Base-by-base conservation (phyloP, 2,113 vertebrate species). In the Cololabis saira region DNA sequence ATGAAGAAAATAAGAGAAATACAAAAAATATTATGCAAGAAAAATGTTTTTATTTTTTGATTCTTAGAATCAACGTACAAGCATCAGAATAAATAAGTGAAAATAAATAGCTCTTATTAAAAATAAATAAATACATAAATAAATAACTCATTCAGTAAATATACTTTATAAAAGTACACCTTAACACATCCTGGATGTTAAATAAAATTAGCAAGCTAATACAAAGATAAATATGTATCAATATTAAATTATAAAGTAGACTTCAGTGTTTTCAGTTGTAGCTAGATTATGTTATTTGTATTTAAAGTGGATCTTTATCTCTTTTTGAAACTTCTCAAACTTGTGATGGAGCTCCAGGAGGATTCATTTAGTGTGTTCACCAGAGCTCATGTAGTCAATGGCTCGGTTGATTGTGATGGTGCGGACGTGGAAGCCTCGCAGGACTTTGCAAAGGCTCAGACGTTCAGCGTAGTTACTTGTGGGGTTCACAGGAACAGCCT, bases 351-450 rank as follows among this genome's bases (percentile, higher is more conserved):
- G 49, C 2, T 53, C 17, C 14, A 2, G 1, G 57, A 21, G 1
- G 21, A 19, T 21, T 85, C 14, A 87, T 33, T 67, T 61, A 27
- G 58, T 57, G 72, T 90, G 44, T 17, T 80, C 72, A 0, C 51
- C 75, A 17, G 84, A 80, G 40, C 33, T 53, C 41, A 95, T 78
- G 59, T 95, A 93, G 51, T 43, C 78, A 21, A 97, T 79, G 74
- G 81, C 60, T 76, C 96, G 90, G 75, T 87, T 65, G 49, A 98
- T 95, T 9, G 95, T 97, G 73, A 96, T 60, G 0, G 71, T 60
- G 5, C 96, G 94, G 47, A 93, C n/a, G 1, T 67, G 81, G 67
- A 98, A 94, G 9, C 93, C 92, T 4, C 92, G 94, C 2, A 99
- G 88, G 6, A 88, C 58, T 0, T 93, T 74, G 71, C 96, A 98